Evolutionary conservation across 2,888 invertebrate genomes (phyloP).

Genomic region (Thereva nobilitata): DNA sequence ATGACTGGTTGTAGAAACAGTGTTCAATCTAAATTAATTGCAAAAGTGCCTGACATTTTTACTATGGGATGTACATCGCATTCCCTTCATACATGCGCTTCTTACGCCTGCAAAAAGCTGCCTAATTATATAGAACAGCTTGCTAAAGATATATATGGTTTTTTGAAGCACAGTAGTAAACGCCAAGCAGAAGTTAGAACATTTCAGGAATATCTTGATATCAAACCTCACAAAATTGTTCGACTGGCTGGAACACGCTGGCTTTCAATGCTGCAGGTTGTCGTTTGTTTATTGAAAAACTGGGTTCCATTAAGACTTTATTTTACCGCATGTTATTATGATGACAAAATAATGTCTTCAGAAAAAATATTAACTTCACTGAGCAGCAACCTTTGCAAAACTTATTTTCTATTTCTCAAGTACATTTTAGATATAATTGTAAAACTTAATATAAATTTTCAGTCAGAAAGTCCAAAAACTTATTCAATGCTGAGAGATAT

Average conservation of each 20-base stretch:
- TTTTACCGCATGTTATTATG: neutral
- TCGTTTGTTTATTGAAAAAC: neutral
- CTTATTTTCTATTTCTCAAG: neutral
- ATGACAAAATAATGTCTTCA: neutral
- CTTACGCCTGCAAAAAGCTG: neutral
- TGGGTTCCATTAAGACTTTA: neutral
- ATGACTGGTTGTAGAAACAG: neutral
- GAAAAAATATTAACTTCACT: neutral
- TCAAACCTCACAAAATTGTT: slow-evolving; percentile 1
- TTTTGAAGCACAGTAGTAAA: neutral
- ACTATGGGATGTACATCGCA: neutral
- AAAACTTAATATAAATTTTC: too few species aligned
- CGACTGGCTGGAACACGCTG: neutral
- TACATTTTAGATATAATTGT: too few species aligned
- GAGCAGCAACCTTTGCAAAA: neutral
- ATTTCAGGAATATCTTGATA: slow-evolving; percentile 2
- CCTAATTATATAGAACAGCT: neutral
- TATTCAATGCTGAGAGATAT: too few species aligned
- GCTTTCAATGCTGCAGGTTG: neutral
- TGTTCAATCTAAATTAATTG: neutral
- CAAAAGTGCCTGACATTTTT: neutral
- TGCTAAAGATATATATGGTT: neutral
- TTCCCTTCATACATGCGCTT: neutral
- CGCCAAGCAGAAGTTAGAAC: neutral
- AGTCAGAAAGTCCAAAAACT: too few species aligned